Percentiles rank a stretch among this genome's conserved stretches.
Evolutionary conservation across 2,113 vertebrate species (phyloP).

Genomic region (Ginglymostoma cirratum): DNA sequence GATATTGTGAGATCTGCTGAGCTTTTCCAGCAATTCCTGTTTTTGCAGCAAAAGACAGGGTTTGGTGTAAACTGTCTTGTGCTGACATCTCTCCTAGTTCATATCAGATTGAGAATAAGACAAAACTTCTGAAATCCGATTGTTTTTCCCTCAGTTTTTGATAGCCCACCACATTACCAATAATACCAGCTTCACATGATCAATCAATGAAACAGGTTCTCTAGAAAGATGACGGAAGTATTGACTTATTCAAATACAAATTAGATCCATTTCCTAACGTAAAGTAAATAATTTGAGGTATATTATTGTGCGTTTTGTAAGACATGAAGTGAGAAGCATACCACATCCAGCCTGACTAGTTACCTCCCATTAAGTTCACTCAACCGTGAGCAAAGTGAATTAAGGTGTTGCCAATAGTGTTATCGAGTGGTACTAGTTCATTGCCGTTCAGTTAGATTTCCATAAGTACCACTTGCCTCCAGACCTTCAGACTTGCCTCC

Average conservation of each 20-base stretch:
- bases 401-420: no score
- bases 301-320: neutral
- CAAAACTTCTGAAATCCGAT: neutral
- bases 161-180: neutral
- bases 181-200: neutral
- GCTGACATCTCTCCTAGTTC: neutral
- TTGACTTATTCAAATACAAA: neutral
- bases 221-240: neutral
- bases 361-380: no score
- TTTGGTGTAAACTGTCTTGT: neutral
- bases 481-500: no score
- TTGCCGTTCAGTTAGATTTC: no score
- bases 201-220: neutral
- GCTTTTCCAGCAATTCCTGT: no score
- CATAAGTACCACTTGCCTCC: no score
- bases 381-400: no score
- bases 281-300: neutral
- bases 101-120: neutral
- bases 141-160: neutral
- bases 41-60: no score
- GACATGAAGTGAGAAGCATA: neutral
- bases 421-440: no score
- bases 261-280: neutral
- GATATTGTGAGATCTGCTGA: no score
- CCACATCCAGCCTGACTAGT: neutral